These are phyloP conservation scores for Orthosia cruda DNA, from an alignment of 2,888 invertebrate species.

Conservation along the genomic window DNA sequence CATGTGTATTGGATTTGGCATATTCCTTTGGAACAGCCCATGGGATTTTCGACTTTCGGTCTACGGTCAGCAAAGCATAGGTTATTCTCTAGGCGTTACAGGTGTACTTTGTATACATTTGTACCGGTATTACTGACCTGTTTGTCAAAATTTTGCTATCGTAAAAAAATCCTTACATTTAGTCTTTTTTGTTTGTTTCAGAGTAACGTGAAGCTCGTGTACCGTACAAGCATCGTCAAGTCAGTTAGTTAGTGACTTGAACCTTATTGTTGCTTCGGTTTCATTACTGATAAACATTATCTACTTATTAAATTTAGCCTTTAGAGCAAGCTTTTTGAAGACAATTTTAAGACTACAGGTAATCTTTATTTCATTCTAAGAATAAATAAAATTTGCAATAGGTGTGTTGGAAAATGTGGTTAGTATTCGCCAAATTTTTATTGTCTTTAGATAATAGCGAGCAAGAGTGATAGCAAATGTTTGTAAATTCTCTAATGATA, in stretches of 20 bases:
- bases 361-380: background rate
- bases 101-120: background rate
- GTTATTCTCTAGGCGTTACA: background rate
- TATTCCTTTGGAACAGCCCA: background rate
- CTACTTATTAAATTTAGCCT: too few relatives aligned
- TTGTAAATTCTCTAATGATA: background rate
- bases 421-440: background rate
- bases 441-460: background rate
- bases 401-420: background rate
- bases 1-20: background rate
- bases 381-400: background rate
- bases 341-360: background rate
- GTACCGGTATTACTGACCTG: background rate
- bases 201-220: background rate
- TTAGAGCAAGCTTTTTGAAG: background rate
- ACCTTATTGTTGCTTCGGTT: background rate
- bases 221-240: background rate
- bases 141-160: background rate
- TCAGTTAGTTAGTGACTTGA: background rate
- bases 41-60: background rate
- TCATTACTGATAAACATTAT: background rate
- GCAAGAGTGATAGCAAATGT: background rate
- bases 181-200: background rate
- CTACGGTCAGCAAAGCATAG: slow-evolving; percentile 4
- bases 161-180: too few relatives aligned